Evolutionary conservation across 2,113 vertebrate genomes (phyloP), one percentile per base, ranked within the genome.

Genomic region (Nothocercus julius): DNA sequence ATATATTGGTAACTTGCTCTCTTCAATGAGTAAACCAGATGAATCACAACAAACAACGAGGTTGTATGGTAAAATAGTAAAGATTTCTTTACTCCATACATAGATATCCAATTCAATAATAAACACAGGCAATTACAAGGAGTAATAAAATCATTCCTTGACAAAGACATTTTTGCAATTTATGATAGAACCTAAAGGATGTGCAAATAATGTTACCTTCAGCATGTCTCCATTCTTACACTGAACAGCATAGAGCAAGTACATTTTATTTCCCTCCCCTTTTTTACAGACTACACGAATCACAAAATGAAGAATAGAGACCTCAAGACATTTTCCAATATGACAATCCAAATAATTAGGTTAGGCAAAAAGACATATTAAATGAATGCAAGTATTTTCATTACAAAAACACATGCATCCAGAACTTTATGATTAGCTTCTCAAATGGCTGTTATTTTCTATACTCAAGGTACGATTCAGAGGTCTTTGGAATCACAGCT

Each of bases 21-120:
- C 54, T 67, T 77, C 85, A 74, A 27, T 77, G 51, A 95, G 82
- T 64, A 92, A 89, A 92, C 9, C 16, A 87, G 47, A 95, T 92
- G 32, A 96, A 87, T 85, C 85, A 94, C 42, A 93, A 85, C 49
- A 91, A 86, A 87, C 44, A 85, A 79, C 0, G 1, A 72, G 61
- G 66, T 20, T 77, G n/a, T 54, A 62, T 6, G 1, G 19, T 38
- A 59, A 7, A 86, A 70, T 79, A 80, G 22, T 69, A 92, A 82
- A 73, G 44, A 82, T 89, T 82, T 93, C 70, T 82, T 88, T 90
- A 97, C 59, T 84, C 78, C 47, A 36, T 44, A 69, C 19, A 63
- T 19, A 40, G 15, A 73, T 63, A 77, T 30, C 77, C 53, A 91
- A 53, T 11, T 70, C 42, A 73, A 61, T 28, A 90, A 59, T 70